Evolutionary conservation across 2,113 vertebrate species (phyloP), one percentile per base, ranked within the genome.

Genomic region (Ammospiza nelsoni): DNA sequence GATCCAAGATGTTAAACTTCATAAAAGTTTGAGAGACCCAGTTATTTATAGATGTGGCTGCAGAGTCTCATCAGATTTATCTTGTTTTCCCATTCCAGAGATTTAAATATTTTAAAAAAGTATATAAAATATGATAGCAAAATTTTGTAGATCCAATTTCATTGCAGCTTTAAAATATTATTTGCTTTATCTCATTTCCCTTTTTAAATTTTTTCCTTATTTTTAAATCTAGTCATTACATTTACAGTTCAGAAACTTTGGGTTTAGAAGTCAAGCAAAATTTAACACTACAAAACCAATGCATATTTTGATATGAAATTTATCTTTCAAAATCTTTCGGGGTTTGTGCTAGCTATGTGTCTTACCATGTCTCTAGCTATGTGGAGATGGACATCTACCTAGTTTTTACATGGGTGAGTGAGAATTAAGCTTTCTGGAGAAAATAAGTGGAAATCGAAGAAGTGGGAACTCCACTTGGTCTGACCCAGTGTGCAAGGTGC

Each of bases 21-120:
- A 65, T 72, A 37, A 84, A 92, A 89, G 49, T 94, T 94, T 65
- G 49, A 84, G 79, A 73, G 63, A 46, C 80, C 27, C 28, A 58
- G 20, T 51, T 88, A 43, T 90, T 95, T 80, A 69, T 80, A 92
- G 88, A 51, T 63, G n/a, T 74, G 59, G 48, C 85, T 94, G 51
- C 43, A 68, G 69, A 55, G 59, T 73, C 25, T 65, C 37, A 80
- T 79, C 43, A 41, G 28, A 41, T 59, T 22, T 58, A n/a, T 72
- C 59, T 81, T 77, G 55, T n/a, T 90, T 91, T 88, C 22, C 44
- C 28, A 57, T 88, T 87, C 25, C 25, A 24, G 68, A 43, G 49
- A 76, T 68, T 55, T 80, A 88, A 91, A 93, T 91, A 76, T 73
- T 91, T 85, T 0, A 20, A 55, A 90, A 76, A 51, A 41, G 2